Evolutionary conservation across 2,797 vertebrate genomes (phyloP).

Genomic region (Phyllotis vaccarum): DNA sequence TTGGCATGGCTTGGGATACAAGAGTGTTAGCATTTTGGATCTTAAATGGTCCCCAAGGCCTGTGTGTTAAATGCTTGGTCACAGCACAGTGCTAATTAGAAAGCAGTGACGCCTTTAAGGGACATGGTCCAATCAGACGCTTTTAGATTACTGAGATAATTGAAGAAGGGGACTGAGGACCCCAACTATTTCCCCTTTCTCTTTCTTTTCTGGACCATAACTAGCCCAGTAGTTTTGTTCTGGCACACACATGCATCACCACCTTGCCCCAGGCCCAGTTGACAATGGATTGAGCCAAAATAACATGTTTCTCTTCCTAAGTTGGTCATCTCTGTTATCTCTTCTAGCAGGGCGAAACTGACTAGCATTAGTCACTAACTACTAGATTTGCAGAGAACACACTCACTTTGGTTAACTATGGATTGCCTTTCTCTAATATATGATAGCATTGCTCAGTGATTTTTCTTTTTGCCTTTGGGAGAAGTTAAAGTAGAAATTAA

Average conservation of each 20-base stretch:
- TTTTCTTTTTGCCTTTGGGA: neutral
- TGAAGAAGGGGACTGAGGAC: neutral
- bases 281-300: neutral
- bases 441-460: constrained; percentile 8
- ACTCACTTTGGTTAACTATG: neutral
- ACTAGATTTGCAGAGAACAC: neutral
- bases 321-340: neutral
- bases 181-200: neutral
- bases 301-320: neutral
- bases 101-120: neutral
- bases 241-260: neutral
- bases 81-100: neutral
- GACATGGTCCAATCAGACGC: neutral
- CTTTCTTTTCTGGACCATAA: neutral
- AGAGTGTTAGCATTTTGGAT: neutral
- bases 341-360: neutral
- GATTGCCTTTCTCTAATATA: neutral
- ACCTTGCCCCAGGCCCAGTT: neutral
- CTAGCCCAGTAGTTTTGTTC: neutral
- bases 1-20: neutral
- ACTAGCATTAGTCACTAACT: neutral
- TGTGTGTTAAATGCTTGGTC: neutral
- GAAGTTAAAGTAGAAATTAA: constrained; percentile 37
- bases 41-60: neutral
- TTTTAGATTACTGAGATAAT: neutral